Evolutionary conservation across 2,888 invertebrate species (phyloP), one percentile per base, ranked within the genome.

Genomic region (Melitaea athalia): DNA sequence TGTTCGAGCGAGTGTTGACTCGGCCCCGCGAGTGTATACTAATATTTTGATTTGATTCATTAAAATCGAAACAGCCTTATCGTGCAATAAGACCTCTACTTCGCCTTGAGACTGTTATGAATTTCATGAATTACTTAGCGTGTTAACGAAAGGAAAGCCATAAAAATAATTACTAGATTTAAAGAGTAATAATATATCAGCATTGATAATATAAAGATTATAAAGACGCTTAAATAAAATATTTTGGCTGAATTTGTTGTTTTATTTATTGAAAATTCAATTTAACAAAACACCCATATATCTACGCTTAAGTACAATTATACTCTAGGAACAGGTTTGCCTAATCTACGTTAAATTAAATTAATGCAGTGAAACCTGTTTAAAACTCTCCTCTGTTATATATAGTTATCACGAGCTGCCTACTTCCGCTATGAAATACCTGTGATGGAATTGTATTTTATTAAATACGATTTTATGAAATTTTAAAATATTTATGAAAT

Each of bases 181-280:
- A 90, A 89, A 91, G 85, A 84, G 88, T 89, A 88, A 89, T 91
- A 92, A 92, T 92, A 92, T 92, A 92, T 92, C 90, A 87, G 85
- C 89, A 92, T 91, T 86, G 89, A 91, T 91, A 87, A 85, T 90
- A 91, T 91, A 89, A 91, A 92, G 85, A 89, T 91, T 91, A 92
- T 91, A 91, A 92, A 91, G 92, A 93, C 92, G 93, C 93, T 93
- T 93, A 92, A 92, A 92, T 92, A 92, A 92, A 92, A 92, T 93
- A 93, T 93, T 93, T 92, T 92, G 92, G 92, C 92, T 91, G 92
- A 88, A 76, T 77, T 73, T 72, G 67, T 81, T 83, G 84, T 92
- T 91, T 91, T 83, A 88, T 87, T 89, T 78, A 63, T 68, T 53
- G 33, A 45, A 61, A 43, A 60, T n/a, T 49, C 31, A 65, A 72